Conservation (phyloP, 2,113 vertebrate species). For the Ovis aries region DNA sequence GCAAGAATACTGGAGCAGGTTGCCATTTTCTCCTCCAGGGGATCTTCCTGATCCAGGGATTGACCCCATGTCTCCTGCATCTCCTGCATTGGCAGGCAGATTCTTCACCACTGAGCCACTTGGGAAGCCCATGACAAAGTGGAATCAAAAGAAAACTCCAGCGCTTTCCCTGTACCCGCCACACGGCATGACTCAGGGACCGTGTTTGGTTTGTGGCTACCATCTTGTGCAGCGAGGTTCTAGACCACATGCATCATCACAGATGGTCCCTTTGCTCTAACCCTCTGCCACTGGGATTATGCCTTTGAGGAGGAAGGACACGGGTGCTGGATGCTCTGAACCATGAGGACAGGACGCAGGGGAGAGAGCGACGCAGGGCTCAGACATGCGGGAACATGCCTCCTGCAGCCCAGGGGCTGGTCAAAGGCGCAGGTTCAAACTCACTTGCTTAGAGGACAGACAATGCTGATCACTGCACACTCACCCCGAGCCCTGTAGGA, state of each 20-base stretch:
- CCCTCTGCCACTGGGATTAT: rapidly evolving
- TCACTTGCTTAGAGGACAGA: not conserved
- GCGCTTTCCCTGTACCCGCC: rapidly evolving
- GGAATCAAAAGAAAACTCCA: not conserved
- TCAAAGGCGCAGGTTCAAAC: rapidly evolving
- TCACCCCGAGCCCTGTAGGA: no score
- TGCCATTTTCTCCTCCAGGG: not conserved
- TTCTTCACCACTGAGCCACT: not conserved
- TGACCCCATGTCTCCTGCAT: not conserved
- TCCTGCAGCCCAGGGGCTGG: not conserved
- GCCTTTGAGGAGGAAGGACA: not conserved
- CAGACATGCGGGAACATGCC: rapidly evolving
- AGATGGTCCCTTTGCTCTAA: rapidly evolving
- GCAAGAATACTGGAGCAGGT: not conserved
- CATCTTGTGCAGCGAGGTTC: rapidly evolving
- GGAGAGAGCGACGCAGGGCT: rapidly evolving
- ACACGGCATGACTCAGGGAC: rapidly evolving
- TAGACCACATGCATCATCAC: rapidly evolving
- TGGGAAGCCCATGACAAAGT: not conserved
- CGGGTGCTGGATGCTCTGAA: rapidly evolving
- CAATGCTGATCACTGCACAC: rapidly evolving
- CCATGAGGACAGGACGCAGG: rapidly evolving
- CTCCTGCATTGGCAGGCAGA: not conserved
- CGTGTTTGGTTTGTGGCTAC: rapidly evolving
- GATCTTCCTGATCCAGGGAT: not conserved